These are phyloP conservation scores for Corythaixoides concolor DNA, from an alignment of 2,113 vertebrate genomes.

Conservation along the genomic window DNA sequence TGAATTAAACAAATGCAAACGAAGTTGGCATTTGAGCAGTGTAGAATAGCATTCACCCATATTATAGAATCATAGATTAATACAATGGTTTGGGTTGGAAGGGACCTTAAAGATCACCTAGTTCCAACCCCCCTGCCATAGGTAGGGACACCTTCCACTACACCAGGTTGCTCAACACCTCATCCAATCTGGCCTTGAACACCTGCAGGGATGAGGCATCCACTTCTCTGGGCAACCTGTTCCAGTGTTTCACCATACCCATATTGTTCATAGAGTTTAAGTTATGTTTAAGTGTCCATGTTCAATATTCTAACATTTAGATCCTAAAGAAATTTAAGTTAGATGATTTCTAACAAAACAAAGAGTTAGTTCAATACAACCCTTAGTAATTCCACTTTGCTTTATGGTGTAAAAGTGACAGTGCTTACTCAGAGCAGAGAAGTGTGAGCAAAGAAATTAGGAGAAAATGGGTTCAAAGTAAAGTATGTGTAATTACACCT, in stretches of 20 bases:
- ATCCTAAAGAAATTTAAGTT: not conserved
- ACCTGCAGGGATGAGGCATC: no score
- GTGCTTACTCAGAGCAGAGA: not conserved
- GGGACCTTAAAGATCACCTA: no score
- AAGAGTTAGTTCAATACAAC: not conserved
- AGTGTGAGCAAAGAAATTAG: not conserved
- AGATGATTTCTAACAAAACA: not conserved
- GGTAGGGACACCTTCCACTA: no score
- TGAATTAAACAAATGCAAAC: not conserved
- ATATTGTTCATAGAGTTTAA: not conserved
- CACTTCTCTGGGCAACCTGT: no score
- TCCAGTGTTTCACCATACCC: not conserved
- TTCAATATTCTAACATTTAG: not conserved
- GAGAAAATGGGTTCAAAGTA: constrained; percentile 32
- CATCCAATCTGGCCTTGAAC: no score
- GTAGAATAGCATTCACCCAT: not conserved
- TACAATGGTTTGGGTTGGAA: no score
- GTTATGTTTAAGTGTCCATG: no score
- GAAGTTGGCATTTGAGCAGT: not conserved
- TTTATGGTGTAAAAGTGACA: not conserved
- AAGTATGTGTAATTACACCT: not conserved
- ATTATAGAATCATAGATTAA: no score
- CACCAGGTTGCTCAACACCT: no score
- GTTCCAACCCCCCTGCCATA: no score
- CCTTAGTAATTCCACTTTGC: not conserved